Percentiles rank a stretch among this genome's conserved stretches.
Evolutionary conservation across 2,797 vertebrate genomes (phyloP).

Genomic region (Bovichtus diacanthus): DNA sequence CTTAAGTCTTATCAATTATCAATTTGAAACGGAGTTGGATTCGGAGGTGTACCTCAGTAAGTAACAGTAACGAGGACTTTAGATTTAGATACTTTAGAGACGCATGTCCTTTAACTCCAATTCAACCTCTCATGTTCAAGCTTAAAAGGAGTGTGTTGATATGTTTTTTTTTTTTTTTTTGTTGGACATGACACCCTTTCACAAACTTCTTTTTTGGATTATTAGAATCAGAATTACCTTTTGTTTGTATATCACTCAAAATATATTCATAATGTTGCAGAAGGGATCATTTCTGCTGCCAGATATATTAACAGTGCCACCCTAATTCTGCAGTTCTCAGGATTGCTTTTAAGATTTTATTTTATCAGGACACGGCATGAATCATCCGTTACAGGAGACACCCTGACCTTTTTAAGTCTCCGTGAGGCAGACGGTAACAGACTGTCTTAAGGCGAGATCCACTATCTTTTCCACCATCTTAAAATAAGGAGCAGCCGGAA

Average conservation of each 20-base stretch:
- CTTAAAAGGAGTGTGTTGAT: not conserved
- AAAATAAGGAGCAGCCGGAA: conserved; percentile 21
- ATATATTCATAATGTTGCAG: not conserved
- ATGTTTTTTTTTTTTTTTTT: not conserved
- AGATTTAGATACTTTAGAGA: no score
- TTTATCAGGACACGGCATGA: conserved; percentile 39
- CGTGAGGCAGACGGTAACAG: conserved; percentile 18
- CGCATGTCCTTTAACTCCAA: not conserved
- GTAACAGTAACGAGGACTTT: not conserved
- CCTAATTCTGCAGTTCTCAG: conserved; percentile 11
- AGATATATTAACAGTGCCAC: not conserved
- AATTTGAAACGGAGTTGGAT: not conserved
- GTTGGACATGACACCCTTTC: not conserved
- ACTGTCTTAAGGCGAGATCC: conserved; percentile 22
- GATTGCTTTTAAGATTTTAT: conserved; percentile 38
- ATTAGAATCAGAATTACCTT: not conserved
- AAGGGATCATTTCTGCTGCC: not conserved
- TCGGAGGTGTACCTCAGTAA: not conserved
- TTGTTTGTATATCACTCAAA: not conserved
- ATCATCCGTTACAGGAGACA: conserved; percentile 35
- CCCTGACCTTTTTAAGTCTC: conserved; percentile 52
- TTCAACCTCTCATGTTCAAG: not conserved
- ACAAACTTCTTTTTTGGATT: not conserved
- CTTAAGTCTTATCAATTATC: no score
- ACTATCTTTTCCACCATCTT: not conserved